Conservation (phyloP, 2,113 vertebrate species). For the Dipodomys stephensi region DNA sequence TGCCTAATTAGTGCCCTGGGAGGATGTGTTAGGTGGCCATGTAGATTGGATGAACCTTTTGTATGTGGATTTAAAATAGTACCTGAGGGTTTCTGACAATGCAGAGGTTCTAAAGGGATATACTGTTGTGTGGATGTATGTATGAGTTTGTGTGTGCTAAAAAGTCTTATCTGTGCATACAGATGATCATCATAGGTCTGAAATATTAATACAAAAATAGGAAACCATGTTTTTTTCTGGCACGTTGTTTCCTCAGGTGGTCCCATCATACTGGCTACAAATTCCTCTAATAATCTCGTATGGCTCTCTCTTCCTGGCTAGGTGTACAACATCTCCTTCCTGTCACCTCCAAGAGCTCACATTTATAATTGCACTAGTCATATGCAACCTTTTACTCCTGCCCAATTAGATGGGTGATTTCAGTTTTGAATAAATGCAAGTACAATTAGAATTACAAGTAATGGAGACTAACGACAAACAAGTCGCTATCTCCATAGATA, state of each 20-base stretch:
- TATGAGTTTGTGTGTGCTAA: background rate
- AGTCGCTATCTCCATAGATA: background rate
- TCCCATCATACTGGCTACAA: rapidly evolving
- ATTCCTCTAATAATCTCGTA: rapidly evolving
- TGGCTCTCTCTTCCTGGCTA: background rate
- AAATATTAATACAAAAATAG: background rate
- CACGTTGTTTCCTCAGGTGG: background rate
- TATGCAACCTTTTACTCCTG: background rate
- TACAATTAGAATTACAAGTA: background rate
- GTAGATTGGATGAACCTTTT: too few species aligned
- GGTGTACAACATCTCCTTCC: background rate
- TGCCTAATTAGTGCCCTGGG: too few species aligned
- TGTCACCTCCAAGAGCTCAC: background rate
- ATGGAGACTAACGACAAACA: background rate
- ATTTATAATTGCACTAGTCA: background rate
- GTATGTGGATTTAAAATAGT: background rate
- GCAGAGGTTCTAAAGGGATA: background rate
- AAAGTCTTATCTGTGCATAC: background rate
- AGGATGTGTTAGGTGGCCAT: background rate
- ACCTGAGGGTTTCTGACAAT: too few species aligned
- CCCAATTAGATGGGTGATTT: background rate
- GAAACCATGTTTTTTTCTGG: background rate
- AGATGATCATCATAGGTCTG: background rate
- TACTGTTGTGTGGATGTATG: background rate
- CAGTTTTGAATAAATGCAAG: background rate